phyloP scores from a whole-genome alignment of 2,113 vertebrate genomes.

The Tautogolabrus adspersus region DNA sequence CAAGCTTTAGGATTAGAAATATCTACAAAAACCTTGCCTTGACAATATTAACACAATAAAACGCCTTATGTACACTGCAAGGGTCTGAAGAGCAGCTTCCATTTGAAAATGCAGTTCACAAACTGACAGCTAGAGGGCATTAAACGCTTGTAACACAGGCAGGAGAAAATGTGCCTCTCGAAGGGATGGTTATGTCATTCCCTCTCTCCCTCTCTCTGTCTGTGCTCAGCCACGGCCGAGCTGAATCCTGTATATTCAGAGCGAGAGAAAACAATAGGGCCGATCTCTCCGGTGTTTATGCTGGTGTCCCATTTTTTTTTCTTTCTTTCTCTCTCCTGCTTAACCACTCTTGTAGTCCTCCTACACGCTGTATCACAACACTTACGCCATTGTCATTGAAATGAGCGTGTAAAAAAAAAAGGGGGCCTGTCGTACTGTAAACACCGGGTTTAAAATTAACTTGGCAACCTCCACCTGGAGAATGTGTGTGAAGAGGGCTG shows the following conservation, averaged over 20 bases:
- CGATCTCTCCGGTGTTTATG: slow-evolving; percentile 60
- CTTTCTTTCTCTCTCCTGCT: not conserved
- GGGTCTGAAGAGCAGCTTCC: not conserved
- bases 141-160: slow-evolving; percentile 62
- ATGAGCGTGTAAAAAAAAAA: slow-evolving; percentile 17
- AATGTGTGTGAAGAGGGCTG: slow-evolving; percentile 10
- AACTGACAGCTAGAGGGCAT: slow-evolving; percentile 81
- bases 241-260: slow-evolving; percentile 69
- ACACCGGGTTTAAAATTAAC: slow-evolving; percentile 44
- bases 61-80: not conserved
- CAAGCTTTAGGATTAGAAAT: too few relatives aligned
- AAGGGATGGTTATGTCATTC: slow-evolving; percentile 72
- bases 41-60: not conserved
- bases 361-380: slow-evolving; percentile 35
- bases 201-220: slow-evolving; percentile 5
- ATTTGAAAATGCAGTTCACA: slow-evolving; percentile 63
- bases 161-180: slow-evolving; percentile 23
- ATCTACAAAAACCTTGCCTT: not conserved
- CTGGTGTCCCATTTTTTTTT: slow-evolving; percentile 61
- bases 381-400: slow-evolving; percentile 40
- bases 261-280: slow-evolving; percentile 63
- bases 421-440: slow-evolving; percentile 33
- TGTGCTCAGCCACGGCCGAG: slow-evolving; percentile 53
- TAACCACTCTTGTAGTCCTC: slow-evolving; percentile 46
- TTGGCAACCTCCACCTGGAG: slow-evolving; percentile 32